Evolutionary conservation across 2,113 vertebrate species (phyloP), one percentile per base, ranked within the genome.

Genomic region (Nematolebias whitei): DNA sequence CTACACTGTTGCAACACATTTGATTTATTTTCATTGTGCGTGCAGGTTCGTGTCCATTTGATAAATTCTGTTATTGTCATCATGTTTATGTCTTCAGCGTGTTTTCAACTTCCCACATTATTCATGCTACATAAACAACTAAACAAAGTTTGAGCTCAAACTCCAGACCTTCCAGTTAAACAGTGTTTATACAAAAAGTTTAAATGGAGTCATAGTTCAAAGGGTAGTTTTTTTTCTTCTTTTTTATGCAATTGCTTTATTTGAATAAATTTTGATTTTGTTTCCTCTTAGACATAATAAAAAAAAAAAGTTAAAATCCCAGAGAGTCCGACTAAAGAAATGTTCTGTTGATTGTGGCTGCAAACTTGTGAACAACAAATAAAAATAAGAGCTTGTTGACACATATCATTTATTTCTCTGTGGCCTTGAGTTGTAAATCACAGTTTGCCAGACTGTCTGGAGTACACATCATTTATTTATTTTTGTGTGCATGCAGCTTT

Each of bases 391-490:
- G 55, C 68, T 76, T 86, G 78, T 90, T 85, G 71, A 89, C 80
- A 83, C 67, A 63, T 35, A 74, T 84, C 76, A 60, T 89, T 88
- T 85, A 71, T 83, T 83, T 84, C 64, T 71, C 41, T 85, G 80
- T 74, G 75, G 67, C 77, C 18, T 11, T 74, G 44, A 48, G 48
- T 50, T 77, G 58, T 82, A 84, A 83, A 87, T 90, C 71, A 78
- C 39, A 5, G 32, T 63, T 16, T 61, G 64, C 83, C 70, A 85
- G 43, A 48, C 43, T 70, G 65, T 70, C 72, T 73, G 79, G 52
- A 18, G 47, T 68, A 62, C 47, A 56, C 68, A 76, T 15, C 50
- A 60, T 79, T 71, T 65, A 51, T 73, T 82, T 83, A 57, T 76
- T 56, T 84, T 75, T 66, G 58, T 43, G 52, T 52, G 60, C 52